Evolutionary conservation across 2,888 invertebrate genomes (phyloP), one percentile per base, ranked within the genome.

Genomic region (Tenthredo mesomela): DNA sequence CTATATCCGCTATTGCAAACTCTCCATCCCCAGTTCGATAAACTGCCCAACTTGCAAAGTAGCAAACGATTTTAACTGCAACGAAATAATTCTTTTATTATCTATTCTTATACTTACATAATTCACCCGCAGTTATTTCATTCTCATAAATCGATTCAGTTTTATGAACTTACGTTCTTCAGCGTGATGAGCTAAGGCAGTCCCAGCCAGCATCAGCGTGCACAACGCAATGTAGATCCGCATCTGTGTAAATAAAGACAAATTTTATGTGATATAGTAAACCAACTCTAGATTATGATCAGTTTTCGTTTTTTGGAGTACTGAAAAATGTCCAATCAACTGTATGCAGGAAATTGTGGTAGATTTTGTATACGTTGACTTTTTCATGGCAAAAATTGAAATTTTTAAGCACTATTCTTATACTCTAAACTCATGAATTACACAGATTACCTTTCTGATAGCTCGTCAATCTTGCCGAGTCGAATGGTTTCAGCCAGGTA

Each of bases 51-150:
- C 43, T 43, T 37, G 71, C 21, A 43, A 21, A 71, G 40, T 71
- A 71, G 43, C 71, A 71, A 15, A 71, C 37, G 43, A 40, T 71
- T 71, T 40, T 40, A 29, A 21, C 71, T 71, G 71, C 10, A 71
- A 71, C 40, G 33, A 33, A 43, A 7, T 7, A 71, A 43, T 71
- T 21, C n/a, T 7, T 10, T 7, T 4, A 5, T 40, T 18, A 33
- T 15, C 12, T 21, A 25, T 43, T 40, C 12, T 71, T 37, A 43
- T 37, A 43, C n/a, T 40, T 21, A 21, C 10, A 6, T 37, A 71
- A 67, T 33, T 33, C 43, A 43, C 21, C 5, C 21, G 12, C 21
- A 25, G 12, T 2, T 25, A 10, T 25, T 61, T 61, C 25, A 25
- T 61, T 25, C 21, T 21, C 0, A 61, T 61, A 10, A 61, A 70